Evolutionary conservation across 2,888 invertebrate genomes (phyloP), one percentile per base, ranked within the genome.

Genomic region (Melipona bicolor): DNA sequence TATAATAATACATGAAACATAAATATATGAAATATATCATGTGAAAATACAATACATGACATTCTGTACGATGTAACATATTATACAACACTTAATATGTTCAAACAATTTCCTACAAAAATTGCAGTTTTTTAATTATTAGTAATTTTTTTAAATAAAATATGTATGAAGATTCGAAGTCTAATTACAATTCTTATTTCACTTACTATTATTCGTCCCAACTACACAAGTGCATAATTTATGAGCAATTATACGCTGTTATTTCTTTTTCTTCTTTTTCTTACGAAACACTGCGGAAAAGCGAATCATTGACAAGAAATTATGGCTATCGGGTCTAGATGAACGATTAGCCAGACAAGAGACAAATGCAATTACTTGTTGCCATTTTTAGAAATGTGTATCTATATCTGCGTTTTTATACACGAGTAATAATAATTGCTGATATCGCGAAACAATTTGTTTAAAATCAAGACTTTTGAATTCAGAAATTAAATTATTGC

Each of bases 261-360:
- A 67, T 56, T 78, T 65, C n/a, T 71, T 80, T 65, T 64, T 71
- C 65, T 27, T 27, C 59, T 67, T 24, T 21, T 32, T 17, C 17
- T 84, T 69, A 59, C 64, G 56, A 65, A 76, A 73, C 50, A n/a
- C 21, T 21, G 5, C 19, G 59, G 67, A 56, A 70, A 71, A 69
- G 62, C n/a, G 50, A 75, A 27, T 54, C 52, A 36, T 67, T 50
- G 67, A 73, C 43, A 64, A 61, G 43, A 73, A 70, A 75, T 82
- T 77, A 72, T 43, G 49, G 59, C 27, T 32, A 56, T 49, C n/a
- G 36, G 15, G 4, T 56, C n/a, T 64, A 24, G 27, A 11, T 32
- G 43, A 43, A 50, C 32, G 43, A 71, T 81, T 27, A 71, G n/a
- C 32, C 64, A 67, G 70, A 24, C 27, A 11, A 54, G 21, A 36